phyloP scores from a whole-genome alignment of 2,113 vertebrate genomes.

The Barnardius zonarius region DNA sequence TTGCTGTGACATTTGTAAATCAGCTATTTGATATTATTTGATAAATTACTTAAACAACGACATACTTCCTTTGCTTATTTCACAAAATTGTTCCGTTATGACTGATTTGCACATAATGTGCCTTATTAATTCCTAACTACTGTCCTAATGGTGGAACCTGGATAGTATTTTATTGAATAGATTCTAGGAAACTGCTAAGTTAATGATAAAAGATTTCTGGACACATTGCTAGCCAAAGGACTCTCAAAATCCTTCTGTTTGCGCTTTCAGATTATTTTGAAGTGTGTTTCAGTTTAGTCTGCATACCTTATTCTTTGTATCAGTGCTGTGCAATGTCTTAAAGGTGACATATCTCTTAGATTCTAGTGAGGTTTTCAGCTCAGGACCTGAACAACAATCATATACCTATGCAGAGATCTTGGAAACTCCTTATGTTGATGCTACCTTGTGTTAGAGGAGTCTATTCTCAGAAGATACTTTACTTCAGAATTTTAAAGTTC shows the following conservation, averaged over 20 bases:
- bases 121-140: neutral
- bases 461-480: neutral
- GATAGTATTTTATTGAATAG: neutral
- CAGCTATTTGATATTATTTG: neutral
- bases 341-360: neutral
- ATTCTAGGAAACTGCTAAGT: neutral
- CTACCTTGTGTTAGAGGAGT: neutral
- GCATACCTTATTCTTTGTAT: neutral
- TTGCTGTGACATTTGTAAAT: neutral
- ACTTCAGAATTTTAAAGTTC: neutral
- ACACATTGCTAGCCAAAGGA: neutral
- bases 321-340: neutral
- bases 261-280: neutral
- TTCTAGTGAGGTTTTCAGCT: neutral
- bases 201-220: neutral
- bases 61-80: neutral
- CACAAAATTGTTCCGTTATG: neutral
- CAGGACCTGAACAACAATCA: neutral
- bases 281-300: neutral
- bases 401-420: neutral
- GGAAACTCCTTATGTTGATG: neutral
- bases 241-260: neutral
- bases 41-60: neutral
- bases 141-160: neutral
- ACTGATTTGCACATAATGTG: neutral